phyloP scores from a whole-genome alignment of 1,140 invertebrate species.

The Pseudomyrmex dendroicus region DNA sequence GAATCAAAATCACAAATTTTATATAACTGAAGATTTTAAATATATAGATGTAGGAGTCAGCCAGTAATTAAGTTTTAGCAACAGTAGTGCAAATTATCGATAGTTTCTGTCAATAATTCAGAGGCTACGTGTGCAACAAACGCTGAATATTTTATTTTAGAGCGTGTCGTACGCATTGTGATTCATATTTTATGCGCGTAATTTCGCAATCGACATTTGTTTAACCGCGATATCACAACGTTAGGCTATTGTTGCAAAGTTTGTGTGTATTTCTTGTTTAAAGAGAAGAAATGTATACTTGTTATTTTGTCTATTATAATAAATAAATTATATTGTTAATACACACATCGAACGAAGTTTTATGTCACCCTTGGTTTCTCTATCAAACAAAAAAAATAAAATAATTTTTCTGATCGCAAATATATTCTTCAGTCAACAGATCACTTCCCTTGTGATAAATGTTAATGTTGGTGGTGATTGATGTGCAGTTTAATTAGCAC shows the following conservation, averaged over 20 bases:
- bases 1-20: constrained; percentile 29
- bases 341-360: constrained; percentile 23
- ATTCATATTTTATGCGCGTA: constrained; percentile 11
- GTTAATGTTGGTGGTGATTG: too few relatives aligned
- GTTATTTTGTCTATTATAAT: constrained; percentile 29
- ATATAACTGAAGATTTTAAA: constrained; percentile 16
- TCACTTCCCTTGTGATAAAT: too few relatives aligned
- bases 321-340: constrained; percentile 16
- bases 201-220: constrained; percentile 6
- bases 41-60: background rate
- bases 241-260: constrained; percentile 12
- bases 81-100: constrained; percentile 45
- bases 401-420: background rate
- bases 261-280: constrained; percentile 2
- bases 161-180: background rate
- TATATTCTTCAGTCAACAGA: background rate
- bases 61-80: background rate
- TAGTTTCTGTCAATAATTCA: constrained; percentile 19
- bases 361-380: background rate
- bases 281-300: background rate
- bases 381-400: background rate
- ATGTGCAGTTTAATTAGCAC: background rate
- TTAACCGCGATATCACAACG: constrained; percentile 13
- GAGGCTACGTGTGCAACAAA: constrained; percentile 32
- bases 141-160: constrained; percentile 4